phyloP scores from a whole-genome alignment of 2,797 vertebrate species.

The Gobio occitaniae region DNA sequence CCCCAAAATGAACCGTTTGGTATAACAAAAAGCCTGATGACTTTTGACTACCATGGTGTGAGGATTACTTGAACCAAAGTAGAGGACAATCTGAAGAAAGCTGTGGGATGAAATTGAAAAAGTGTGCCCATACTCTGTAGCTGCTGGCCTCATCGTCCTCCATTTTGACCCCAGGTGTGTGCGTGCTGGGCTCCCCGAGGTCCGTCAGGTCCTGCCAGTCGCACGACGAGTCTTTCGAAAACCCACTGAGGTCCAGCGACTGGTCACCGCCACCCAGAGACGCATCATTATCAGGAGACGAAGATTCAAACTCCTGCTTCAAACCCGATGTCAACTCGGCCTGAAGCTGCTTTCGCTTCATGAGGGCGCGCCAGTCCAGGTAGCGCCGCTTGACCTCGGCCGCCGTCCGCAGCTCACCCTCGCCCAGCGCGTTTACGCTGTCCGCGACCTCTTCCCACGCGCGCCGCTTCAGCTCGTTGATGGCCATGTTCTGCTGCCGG shows the following conservation, averaged over 20 bases:
- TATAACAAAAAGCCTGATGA: background rate
- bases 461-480: slow-evolving; percentile 94
- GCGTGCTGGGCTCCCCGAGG: slow-evolving; percentile 82
- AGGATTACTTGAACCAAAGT: background rate
- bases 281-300: slow-evolving; percentile 87
- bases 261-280: slow-evolving; percentile 85
- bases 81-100: background rate
- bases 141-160: slow-evolving; percentile 86
- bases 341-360: slow-evolving; percentile 91
- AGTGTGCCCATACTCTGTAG: slow-evolving; percentile 79
- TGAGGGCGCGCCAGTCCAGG: slow-evolving; percentile 90
- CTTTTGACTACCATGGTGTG: background rate
- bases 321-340: slow-evolving; percentile 84
- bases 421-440: slow-evolving; percentile 90
- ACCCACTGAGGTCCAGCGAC: slow-evolving; percentile 85
- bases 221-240: slow-evolving; percentile 85
- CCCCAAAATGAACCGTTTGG: background rate
- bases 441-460: slow-evolving; percentile 95
- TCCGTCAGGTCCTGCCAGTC: slow-evolving; percentile 90
- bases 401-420: slow-evolving; percentile 90
- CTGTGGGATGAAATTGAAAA: too few species aligned
- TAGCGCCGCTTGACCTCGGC: slow-evolving; percentile 92
- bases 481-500: slow-evolving; percentile 92
- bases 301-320: slow-evolving; percentile 86
- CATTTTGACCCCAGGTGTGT: slow-evolving; percentile 86